Conservation (phyloP, 2,797 vertebrate species). For the Limnodromus scolopaceus region DNA sequence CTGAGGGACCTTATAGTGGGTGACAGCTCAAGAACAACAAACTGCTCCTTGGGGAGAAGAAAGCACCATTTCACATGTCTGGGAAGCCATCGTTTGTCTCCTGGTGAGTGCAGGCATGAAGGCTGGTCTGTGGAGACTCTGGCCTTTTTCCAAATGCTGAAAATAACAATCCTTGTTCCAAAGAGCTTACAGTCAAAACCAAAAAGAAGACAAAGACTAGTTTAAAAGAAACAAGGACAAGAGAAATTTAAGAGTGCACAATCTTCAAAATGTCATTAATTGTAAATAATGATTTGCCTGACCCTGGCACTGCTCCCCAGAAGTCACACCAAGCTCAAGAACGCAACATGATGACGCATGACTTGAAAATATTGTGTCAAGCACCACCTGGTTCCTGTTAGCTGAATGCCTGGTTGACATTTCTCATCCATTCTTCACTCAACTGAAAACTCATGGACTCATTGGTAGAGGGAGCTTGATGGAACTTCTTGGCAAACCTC, state of each 20-base stretch:
- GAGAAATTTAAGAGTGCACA: not conserved
- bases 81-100: not conserved
- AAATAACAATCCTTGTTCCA: not conserved
- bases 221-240: not conserved
- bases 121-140: not conserved
- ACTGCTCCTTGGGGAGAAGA: not conserved
- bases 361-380: not conserved
- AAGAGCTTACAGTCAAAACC: not conserved
- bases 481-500: not conserved
- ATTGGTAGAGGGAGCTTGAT: not conserved
- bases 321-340: conserved; percentile 14
- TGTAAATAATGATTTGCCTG: not conserved
- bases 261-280: not conserved
- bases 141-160: not conserved
- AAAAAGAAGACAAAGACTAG: not conserved
- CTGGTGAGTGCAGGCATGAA: not conserved
- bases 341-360: not conserved
- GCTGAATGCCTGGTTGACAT: not conserved
- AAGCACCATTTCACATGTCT: not conserved
- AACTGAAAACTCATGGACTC: not conserved
- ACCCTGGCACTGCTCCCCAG: conserved; percentile 25
- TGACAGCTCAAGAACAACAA: not conserved
- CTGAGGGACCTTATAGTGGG: not conserved
- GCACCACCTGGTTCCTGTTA: conserved; percentile 43
- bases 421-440: not conserved